phyloP scores from a whole-genome alignment of 2,888 invertebrate species.

The Mimas tiliae region DNA sequence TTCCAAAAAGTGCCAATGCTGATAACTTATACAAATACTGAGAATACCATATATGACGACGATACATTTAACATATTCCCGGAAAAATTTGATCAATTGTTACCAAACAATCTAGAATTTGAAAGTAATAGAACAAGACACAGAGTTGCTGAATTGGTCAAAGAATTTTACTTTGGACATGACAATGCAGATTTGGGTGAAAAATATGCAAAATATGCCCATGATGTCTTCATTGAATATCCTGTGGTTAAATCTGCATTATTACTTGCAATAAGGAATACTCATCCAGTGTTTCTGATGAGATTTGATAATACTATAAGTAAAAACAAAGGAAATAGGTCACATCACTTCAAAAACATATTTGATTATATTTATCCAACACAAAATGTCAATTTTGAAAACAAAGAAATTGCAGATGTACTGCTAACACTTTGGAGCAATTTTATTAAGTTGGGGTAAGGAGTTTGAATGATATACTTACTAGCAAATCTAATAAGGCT shows the following conservation, averaged over 20 bases:
- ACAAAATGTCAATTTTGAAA: constrained; percentile 38
- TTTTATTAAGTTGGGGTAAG: constrained; percentile 70
- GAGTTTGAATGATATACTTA: constrained; percentile 9
- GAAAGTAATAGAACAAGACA: constrained; percentile 45
- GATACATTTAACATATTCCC: constrained; percentile 49
- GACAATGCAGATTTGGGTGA: constrained; percentile 41
- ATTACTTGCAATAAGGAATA: constrained; percentile 55
- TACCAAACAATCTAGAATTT: constrained; percentile 69
- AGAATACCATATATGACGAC: constrained; percentile 43
- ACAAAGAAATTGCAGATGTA: constrained; percentile 47
- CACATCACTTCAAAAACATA: constrained; percentile 44
- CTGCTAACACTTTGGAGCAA: constrained; percentile 60
- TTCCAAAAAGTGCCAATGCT: constrained; percentile 63
- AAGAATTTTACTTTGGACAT: constrained; percentile 64
- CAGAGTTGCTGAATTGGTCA: constrained; percentile 59
- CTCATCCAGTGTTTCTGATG: constrained; percentile 63
- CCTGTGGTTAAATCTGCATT: constrained; percentile 63
- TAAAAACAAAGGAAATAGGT: constrained; percentile 18
- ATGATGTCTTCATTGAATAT: constrained; percentile 65
- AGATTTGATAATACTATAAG: constrained; percentile 44
- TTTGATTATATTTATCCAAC: constrained; percentile 54
- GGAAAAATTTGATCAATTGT: constrained; percentile 53
- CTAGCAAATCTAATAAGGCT: no score
- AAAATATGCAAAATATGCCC: constrained; percentile 60
- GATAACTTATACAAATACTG: constrained; percentile 55